phyloP scores from a whole-genome alignment of 2,113 vertebrate genomes.

The Oceanites oceanicus region DNA sequence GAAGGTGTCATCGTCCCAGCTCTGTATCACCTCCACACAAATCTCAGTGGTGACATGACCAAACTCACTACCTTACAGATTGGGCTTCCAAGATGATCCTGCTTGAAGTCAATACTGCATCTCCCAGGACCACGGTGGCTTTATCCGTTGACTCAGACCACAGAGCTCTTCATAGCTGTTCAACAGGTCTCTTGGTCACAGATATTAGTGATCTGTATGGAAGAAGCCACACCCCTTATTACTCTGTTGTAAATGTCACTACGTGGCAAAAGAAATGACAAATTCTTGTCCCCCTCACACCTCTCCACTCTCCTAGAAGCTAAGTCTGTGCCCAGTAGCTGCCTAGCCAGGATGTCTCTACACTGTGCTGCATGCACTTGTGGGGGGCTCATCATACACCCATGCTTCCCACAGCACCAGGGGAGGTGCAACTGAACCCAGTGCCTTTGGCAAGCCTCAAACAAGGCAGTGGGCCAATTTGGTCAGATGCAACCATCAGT shows the following conservation, averaged over 20 bases:
- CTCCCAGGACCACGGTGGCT: background rate
- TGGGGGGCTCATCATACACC: background rate
- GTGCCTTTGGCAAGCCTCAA: background rate
- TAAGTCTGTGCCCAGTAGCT: background rate
- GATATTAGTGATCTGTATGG: background rate
- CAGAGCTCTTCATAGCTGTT: background rate
- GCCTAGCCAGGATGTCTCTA: background rate
- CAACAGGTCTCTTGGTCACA: background rate
- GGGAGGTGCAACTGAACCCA: background rate
- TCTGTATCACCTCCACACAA: background rate
- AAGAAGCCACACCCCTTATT: background rate
- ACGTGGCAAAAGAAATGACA: background rate
- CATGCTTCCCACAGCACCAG: background rate
- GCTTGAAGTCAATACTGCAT: background rate
- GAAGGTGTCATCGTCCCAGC: background rate
- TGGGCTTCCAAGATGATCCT: background rate
- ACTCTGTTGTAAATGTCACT: background rate
- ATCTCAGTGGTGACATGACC: background rate
- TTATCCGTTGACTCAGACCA: background rate
- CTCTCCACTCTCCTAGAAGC: background rate
- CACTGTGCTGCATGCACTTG: background rate
- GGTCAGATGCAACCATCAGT: conserved; percentile 44
- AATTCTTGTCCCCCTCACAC: background rate
- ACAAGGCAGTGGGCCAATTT: background rate
- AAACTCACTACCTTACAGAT: background rate